A percentile compares a stretch with the other conserved stretches of the same genome.
Evolutionary conservation across 2,797 vertebrate genomes (phyloP).

Genomic region (Fistularia commersonii): DNA sequence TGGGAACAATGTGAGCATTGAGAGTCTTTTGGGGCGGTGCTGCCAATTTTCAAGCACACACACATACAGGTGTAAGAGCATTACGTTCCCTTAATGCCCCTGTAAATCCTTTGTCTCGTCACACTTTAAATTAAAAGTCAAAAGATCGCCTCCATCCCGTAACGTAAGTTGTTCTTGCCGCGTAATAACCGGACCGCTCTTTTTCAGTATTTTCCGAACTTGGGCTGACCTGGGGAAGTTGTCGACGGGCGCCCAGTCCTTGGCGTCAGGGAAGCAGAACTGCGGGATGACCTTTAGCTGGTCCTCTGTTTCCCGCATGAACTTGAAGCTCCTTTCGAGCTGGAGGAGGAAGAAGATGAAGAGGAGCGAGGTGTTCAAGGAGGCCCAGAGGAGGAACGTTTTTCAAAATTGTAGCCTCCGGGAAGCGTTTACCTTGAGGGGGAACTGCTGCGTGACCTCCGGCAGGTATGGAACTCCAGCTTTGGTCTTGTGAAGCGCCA

Average conservation of each 20-base stretch:
- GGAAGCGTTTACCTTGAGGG: constrained; percentile 82
- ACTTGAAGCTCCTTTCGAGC: constrained; percentile 96
- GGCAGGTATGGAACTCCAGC: constrained; percentile 92
- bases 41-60: constrained; percentile 8
- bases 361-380: too few relatives aligned
- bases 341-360: constrained; percentile 39
- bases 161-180: too few relatives aligned
- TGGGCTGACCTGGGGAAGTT: constrained; percentile 74
- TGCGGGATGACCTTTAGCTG: constrained; percentile 97
- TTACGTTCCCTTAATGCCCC: constrained; percentile 21
- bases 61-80: constrained; percentile 28
- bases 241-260: constrained; percentile 94
- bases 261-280: constrained; percentile 98
- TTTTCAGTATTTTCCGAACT: not conserved
- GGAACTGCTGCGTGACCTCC: constrained; percentile 98
- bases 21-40: constrained; percentile 16
- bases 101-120: constrained; percentile 28
- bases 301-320: constrained; percentile 95
- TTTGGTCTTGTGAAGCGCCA: constrained; percentile 95
- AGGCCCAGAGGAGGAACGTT: not conserved
- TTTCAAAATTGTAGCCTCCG: not conserved
- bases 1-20: constrained; percentile 35
- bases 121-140: constrained; percentile 10
- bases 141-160: constrained; percentile 23
- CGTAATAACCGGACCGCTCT: too few relatives aligned